Conservation (phyloP, 1,140 invertebrate genomes). For the Drosophila repletoides region DNA sequence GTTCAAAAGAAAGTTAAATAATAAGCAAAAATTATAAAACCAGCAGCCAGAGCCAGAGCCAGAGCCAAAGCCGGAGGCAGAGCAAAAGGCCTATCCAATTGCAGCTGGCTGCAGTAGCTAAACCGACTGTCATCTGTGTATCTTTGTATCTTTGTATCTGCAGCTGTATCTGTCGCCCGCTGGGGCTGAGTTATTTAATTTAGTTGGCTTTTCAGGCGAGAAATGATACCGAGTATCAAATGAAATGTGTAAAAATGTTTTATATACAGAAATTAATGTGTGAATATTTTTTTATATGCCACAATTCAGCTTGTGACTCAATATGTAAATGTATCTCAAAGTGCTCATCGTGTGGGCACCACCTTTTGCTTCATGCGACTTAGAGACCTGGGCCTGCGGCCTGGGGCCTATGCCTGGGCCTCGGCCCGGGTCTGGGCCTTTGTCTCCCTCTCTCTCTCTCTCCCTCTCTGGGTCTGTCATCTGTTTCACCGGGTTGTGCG, state of each 20-base stretch:
- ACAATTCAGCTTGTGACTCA: slow-evolving; percentile 31
- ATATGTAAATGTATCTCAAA: not conserved
- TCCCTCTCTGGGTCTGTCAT: not conserved
- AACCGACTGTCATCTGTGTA: not conserved
- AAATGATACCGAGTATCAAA: slow-evolving; percentile 21
- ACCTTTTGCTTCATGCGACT: slow-evolving; percentile 11
- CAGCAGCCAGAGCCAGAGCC: slow-evolving; percentile 17
- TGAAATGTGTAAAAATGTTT: slow-evolving; percentile 16
- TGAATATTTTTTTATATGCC: slow-evolving; percentile 44
- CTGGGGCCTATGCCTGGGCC: no score
- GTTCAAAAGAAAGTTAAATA: slow-evolving; percentile 70
- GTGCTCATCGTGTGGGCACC: not conserved
- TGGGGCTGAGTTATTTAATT: slow-evolving; percentile 43
- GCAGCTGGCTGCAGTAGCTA: not conserved
- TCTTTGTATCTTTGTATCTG: not conserved
- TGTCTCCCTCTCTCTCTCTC: not conserved
- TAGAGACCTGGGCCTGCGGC: no score
- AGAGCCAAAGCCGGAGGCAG: no score
- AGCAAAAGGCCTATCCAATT: slow-evolving; percentile 38
- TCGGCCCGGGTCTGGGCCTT: no score
- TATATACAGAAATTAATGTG: slow-evolving; percentile 61
- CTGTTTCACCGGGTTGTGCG: no score
- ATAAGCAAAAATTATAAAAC: slow-evolving; percentile 49
- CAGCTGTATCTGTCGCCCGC: slow-evolving; percentile 16
- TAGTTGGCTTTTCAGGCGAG: slow-evolving; percentile 25